These are phyloP conservation scores for Acestrorhynchus altus DNA, from an alignment of 2,797 vertebrate species.

Conservation along the genomic window DNA sequence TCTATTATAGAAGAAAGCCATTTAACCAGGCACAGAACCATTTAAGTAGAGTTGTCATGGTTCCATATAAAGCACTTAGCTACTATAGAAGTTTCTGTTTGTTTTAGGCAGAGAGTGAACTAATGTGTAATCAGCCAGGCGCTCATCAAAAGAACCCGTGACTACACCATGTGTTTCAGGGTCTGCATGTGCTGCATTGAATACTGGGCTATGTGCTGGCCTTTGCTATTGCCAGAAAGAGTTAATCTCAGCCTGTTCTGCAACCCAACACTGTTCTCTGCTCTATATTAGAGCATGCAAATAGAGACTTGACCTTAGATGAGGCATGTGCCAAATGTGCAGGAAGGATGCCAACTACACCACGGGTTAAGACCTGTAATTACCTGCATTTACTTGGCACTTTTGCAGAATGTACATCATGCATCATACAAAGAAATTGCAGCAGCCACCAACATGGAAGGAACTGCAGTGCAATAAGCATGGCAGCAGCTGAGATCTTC, in stretches of 20 bases:
- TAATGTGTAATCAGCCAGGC: slow-evolving; percentile 39
- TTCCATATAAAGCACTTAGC: no score
- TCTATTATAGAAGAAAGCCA: not conserved
- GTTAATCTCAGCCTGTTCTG: slow-evolving; percentile 1
- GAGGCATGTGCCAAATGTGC: not conserved
- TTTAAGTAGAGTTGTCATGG: no score
- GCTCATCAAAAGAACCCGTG: slow-evolving; percentile 31
- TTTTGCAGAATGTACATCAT: slow-evolving; percentile 38
- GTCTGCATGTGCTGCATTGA: slow-evolving; percentile 35
- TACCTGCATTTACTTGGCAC: slow-evolving; percentile 38
- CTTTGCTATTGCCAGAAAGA: slow-evolving; percentile 13
- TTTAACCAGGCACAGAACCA: no score
- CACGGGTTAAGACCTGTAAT: slow-evolving; percentile 33
- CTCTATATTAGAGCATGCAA: slow-evolving; percentile 18
- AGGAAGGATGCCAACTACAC: slow-evolving; percentile 15
- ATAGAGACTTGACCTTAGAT: not conserved
- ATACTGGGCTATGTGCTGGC: not conserved
- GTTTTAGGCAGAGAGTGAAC: slow-evolving; percentile 27
- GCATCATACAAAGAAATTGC: slow-evolving; percentile 17
- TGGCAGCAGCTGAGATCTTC: slow-evolving; percentile 20
- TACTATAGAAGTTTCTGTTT: no score
- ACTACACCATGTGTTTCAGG: slow-evolving; percentile 45
- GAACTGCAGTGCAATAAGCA: slow-evolving; percentile 33
- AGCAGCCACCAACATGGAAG: not conserved
- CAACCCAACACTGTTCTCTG: slow-evolving; percentile 29